Percentiles rank a stretch among this genome's conserved stretches.
Conservation (phyloP, 2,797 vertebrate species). For the Micrastur ruficollis region DNA sequence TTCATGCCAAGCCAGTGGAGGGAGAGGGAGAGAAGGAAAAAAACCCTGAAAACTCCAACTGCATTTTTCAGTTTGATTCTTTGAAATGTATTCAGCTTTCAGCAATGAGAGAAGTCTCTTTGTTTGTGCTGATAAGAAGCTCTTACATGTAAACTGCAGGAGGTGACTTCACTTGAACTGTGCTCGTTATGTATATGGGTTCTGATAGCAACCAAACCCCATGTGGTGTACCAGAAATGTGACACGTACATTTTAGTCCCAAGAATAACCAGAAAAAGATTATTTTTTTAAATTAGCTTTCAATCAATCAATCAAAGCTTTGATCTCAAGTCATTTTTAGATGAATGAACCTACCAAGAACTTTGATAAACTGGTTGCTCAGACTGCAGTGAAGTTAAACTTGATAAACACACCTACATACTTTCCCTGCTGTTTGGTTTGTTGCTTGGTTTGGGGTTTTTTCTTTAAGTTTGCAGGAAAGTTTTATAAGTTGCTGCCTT, state of each 20-base stretch:
- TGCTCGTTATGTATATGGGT: background rate
- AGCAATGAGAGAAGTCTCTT: background rate
- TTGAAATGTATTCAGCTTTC: constrained; percentile 28
- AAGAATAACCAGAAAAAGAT: background rate
- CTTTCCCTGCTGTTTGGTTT: background rate
- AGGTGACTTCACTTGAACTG: constrained; percentile 28
- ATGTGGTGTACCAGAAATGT: background rate
- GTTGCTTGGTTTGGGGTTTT: background rate
- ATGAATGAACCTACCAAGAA: background rate
- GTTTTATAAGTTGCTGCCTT: background rate
- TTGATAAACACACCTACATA: background rate
- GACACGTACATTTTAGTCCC: background rate
- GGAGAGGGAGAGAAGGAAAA: background rate
- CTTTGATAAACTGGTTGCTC: background rate
- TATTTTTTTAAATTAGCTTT: background rate
- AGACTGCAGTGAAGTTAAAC: background rate
- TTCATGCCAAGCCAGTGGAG: background rate
- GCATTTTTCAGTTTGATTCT: background rate
- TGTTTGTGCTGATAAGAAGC: background rate
- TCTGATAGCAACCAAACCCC: constrained; percentile 23
- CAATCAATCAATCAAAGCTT: background rate
- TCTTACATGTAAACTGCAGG: background rate
- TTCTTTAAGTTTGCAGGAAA: background rate
- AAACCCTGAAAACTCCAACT: background rate
- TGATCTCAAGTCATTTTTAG: constrained; percentile 6